phyloP scores from a whole-genome alignment of 2,797 vertebrate species.

The Pogonophryne albipinna region DNA sequence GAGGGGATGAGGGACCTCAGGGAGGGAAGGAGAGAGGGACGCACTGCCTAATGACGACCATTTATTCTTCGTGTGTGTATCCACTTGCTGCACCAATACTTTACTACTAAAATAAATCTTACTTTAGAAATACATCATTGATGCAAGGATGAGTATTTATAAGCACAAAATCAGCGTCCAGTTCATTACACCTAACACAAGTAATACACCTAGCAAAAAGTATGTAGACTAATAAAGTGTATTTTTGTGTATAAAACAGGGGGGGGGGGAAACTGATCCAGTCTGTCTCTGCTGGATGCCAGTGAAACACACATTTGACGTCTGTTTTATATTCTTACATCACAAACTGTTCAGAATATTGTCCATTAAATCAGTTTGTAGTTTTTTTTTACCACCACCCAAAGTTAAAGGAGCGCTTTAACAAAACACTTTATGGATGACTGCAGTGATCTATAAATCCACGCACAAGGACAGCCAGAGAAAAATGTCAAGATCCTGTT shows the following conservation, averaged over 20 bases:
- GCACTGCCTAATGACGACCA: slow-evolving; percentile 29
- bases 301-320: neutral
- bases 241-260: no score
- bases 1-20: slow-evolving; percentile 44
- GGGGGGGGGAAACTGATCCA: neutral
- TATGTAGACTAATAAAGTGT: neutral
- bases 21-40: slow-evolving; percentile 16
- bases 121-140: neutral
- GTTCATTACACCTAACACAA: no score
- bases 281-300: neutral
- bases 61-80: slow-evolving; percentile 30
- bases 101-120: neutral
- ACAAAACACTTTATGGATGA: slow-evolving; percentile 43
- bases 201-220: neutral
- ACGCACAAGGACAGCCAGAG: slow-evolving; percentile 28
- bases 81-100: slow-evolving; percentile 18
- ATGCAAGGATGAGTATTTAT: neutral
- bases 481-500: slow-evolving; percentile 29
- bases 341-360: slow-evolving; percentile 19
- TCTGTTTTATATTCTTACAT: neutral
- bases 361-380: neutral
- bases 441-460: slow-evolving; percentile 30
- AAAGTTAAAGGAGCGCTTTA: slow-evolving; percentile 21
- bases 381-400: slow-evolving; percentile 4
- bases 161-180: no score